Conservation (phyloP, 1,140 invertebrate genomes). For the Myzus persicae region DNA sequence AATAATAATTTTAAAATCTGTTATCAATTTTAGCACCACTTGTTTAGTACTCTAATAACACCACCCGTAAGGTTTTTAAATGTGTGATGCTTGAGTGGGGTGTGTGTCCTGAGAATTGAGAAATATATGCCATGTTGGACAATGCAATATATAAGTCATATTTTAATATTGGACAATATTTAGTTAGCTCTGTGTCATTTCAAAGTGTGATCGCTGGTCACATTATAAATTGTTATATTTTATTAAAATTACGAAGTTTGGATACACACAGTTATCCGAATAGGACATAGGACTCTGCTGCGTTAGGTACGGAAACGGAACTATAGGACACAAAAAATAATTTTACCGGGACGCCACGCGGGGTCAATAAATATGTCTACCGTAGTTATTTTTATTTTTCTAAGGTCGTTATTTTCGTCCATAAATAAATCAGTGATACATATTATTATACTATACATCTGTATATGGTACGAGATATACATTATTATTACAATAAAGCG, state of each 20-base stretch:
- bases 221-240: no score
- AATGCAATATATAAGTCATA: no score
- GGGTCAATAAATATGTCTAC: background rate
- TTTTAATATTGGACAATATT: background rate
- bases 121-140: no score
- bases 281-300: background rate
- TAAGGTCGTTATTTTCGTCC: background rate
- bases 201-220: no score
- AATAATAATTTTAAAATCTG: no score
- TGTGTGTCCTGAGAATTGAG: no score
- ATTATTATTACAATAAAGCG: background rate
- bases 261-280: background rate
- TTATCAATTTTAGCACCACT: no score
- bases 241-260: background rate
- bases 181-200: background rate
- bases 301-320: background rate
- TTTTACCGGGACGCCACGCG: background rate
- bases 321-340: no score
- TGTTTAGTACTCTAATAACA: no score
- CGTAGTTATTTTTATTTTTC: background rate
- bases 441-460: background rate
- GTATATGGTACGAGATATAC: background rate
- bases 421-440: slow-evolving; percentile 18
- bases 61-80: no score
- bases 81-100: no score